Conservation (phyloP, 2,888 invertebrate genomes). For the Apocheima hispidaria region DNA sequence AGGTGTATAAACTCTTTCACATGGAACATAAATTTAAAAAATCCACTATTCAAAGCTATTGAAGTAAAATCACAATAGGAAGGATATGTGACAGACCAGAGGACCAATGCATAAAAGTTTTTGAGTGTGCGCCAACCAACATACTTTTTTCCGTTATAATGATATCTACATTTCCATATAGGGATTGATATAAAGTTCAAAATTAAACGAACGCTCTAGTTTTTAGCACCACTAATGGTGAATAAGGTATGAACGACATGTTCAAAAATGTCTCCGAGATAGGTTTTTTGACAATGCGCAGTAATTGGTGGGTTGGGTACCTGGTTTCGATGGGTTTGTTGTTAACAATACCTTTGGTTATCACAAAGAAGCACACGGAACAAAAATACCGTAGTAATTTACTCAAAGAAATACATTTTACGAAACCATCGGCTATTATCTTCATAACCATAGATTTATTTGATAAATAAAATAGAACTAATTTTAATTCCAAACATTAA, state of each 20-base stretch:
- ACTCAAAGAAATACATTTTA: constrained; percentile 65
- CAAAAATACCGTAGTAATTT: constrained; percentile 77
- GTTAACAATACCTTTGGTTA: constrained; percentile 73
- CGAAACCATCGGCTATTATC: constrained; percentile 54
- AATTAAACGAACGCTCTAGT: constrained; percentile 42
- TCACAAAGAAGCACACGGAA: constrained; percentile 68
- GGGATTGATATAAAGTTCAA: constrained; percentile 44
- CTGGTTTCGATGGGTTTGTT: constrained; percentile 80
- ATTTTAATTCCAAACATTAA: not conserved
- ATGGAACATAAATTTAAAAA: constrained; percentile 62
- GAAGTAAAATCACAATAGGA: constrained; percentile 78
- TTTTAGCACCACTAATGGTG: constrained; percentile 6
- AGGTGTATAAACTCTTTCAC: constrained; percentile 79
- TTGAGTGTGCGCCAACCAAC: constrained; percentile 63
- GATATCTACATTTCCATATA: constrained; percentile 19
- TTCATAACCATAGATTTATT: constrained; percentile 39
- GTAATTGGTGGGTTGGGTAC: constrained; percentile 86
- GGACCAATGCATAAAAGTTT: constrained; percentile 78
- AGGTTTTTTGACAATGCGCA: constrained; percentile 75
- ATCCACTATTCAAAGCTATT: constrained; percentile 69
- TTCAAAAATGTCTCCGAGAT: constrained; percentile 82
- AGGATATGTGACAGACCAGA: constrained; percentile 85
- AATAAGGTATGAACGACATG: constrained; percentile 73
- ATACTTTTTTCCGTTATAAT: constrained; percentile 32
- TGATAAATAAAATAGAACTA: not conserved